Base-by-base conservation (phyloP, 1,140 invertebrate species). In the Panagrolaimus sp. region DNA sequence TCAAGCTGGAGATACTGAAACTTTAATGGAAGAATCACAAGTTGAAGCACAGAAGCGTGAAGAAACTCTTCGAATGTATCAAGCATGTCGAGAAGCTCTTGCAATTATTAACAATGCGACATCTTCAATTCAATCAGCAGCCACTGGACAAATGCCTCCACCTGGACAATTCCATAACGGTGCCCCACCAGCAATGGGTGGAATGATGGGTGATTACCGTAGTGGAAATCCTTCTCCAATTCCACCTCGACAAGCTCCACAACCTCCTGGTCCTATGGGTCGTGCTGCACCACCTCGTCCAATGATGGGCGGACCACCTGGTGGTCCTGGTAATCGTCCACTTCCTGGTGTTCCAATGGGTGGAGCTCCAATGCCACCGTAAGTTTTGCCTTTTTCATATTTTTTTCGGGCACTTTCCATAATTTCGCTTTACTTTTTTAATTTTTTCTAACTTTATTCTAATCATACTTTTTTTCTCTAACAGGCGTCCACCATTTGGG, bases 21-120 rank as follows among this genome's bases (percentile, higher is more conserved):
- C 90, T 81, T 92, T 99, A 91, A 99, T 99, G 96, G 96, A 99
- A 85, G 96, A 99, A 84, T 95, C 93, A 7, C 89, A 90, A 8
- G 94, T 98, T 84, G 96, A 98, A 84, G 94, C 94, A 6, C 88
- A 91, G 77, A 94, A 95, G 84, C 89, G 96, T 71, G 95, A 99
- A 85, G 96, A 99, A 86, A 92, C 97, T 89, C 85, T 99, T 75
- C 88, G 94, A 68, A 98, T 99, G 94, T 99, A 99, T 86, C 94
- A 98, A 83, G 94, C 95, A n/a, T 98, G 94, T 84, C 98, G 98
- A 86, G 95, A 99, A 85, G 92, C 95, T 9, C 86, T 99, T 68
- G 88, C 88, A 77, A 98, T 99, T 74, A 99, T 99, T 84, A 92
- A 93, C 70, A 95, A 98, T 85, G 94, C 98, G 17, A 94, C 92